Base-by-base conservation (phyloP, 2,113 vertebrate genomes). In the Columbina picui region DNA sequence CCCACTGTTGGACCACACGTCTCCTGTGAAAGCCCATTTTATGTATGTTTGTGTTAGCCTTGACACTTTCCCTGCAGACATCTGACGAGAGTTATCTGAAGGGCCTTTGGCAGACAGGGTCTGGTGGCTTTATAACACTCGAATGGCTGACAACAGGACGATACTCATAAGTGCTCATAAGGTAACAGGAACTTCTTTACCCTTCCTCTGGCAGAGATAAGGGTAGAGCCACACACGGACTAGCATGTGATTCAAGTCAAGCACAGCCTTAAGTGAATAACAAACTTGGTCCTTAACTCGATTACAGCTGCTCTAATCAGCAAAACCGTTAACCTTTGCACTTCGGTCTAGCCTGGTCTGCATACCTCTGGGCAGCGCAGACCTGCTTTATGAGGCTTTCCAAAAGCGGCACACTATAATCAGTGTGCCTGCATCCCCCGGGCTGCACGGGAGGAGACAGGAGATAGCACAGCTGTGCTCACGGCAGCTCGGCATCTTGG, bases 241-340 rank as follows among this genome's bases (percentile, higher is more conserved):
- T 39, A 52, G 64, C 61, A 41, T 53, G 60, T 21, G n/a, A 34
- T 68, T 60, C 59, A 76, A 84, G 47, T 71, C 69, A 84, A 80
- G 68, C 9, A 0, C 39, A 74, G 45, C 67, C 64, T 43, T 69
- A 82, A 55, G 65, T 55, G 73, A 78, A 38, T 59, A 84, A 32
- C 29, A 61, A 75, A 38, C 2, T 0, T 13, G 20, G 16, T 67
- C 57, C 73, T 73, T 80, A 90, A 67, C 39, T 74, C 10, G 10
- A 79, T 80, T 68, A 68, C 45, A 65, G 79, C 57, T 56, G 68
- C 84, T 90, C 50, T 87, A 87, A 92, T 85, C 90, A 95, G 89
- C 77, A 65, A 65, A 95, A 64, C 38, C 0, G 1, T 75, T 90
- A 92, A 94, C 80, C 67, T 96, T 80, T 82, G 79, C 12, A 22